phyloP scores from a whole-genome alignment of 2,113 vertebrate species.

The Atherinomorus stipes region DNA sequence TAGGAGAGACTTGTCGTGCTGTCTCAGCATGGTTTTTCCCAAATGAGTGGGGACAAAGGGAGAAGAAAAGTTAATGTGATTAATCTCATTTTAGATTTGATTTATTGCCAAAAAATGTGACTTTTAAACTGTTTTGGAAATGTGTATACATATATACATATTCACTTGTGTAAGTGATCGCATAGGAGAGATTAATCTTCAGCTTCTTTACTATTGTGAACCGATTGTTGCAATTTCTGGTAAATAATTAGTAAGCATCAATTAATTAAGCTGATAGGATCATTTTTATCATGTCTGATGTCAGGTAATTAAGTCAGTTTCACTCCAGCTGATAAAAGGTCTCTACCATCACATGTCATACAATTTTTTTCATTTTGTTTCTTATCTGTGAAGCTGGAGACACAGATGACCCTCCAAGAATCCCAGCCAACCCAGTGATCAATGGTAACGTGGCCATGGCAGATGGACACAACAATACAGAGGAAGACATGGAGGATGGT shows the following conservation, averaged over 20 bases:
- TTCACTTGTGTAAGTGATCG: too few relatives aligned
- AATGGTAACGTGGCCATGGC: conserved; percentile 98
- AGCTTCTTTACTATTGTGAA: too few relatives aligned
- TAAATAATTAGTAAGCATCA: too few relatives aligned
- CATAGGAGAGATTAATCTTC: too few relatives aligned
- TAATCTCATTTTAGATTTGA: background rate
- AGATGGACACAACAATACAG: conserved; percentile 96
- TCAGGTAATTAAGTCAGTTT: background rate
- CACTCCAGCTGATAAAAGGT: background rate
- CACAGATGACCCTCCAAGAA: conserved; percentile 98
- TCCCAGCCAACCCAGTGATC: conserved; percentile 96
- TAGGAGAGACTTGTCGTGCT: conserved; percentile 35
- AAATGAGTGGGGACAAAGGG: conserved; percentile 13
- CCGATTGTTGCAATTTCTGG: too few relatives aligned
- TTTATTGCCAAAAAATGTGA: background rate
- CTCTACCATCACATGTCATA: background rate
- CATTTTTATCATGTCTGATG: background rate
- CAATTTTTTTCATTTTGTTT: background rate
- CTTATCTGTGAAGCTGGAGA: conserved; percentile 88
- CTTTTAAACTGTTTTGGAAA: too few relatives aligned
- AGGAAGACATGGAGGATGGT: conserved; percentile 99
- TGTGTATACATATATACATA: too few relatives aligned
- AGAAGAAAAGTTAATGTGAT: background rate
- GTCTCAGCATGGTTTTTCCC: conserved; percentile 45
- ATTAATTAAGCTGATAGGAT: background rate